phyloP scores from a whole-genome alignment of 2,888 invertebrate species.

The Eristalis tenax region DNA sequence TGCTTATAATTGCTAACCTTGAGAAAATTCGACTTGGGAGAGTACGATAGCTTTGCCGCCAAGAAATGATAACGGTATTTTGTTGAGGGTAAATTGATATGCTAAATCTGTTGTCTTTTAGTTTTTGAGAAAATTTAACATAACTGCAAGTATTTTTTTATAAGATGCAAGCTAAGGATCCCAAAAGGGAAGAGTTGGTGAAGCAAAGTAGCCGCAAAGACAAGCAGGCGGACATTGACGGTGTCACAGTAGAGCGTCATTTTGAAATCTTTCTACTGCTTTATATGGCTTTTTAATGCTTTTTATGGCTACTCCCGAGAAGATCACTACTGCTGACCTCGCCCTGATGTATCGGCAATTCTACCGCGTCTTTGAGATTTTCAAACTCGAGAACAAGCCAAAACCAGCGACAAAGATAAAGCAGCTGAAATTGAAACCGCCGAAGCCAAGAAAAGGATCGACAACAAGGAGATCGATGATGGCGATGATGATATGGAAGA shows the following conservation, averaged over 20 bases:
- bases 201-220: conserved; percentile 75
- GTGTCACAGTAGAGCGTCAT: conserved; percentile 82
- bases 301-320: conserved; percentile 86
- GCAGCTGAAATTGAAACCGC: conserved; percentile 74
- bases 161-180: conserved; percentile 68
- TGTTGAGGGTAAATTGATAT: too few species aligned
- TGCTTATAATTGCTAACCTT: too few species aligned
- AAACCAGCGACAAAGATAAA: conserved; percentile 79
- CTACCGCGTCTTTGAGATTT: conserved; percentile 94
- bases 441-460: conserved; percentile 81
- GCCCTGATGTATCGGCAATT: conserved; percentile 97
- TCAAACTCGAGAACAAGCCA: conserved; percentile 92
- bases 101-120: too few species aligned
- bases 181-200: conserved; percentile 68
- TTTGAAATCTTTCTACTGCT: background rate
- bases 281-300: background rate
- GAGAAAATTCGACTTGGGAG: too few species aligned
- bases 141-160: too few species aligned
- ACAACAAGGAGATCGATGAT: conserved; percentile 85
- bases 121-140: too few species aligned
- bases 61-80: too few species aligned
- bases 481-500: conserved; percentile 87
- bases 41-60: too few species aligned
- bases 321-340: conserved; percentile 91
- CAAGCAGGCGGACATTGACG: conserved; percentile 76